Evolutionary conservation across 2,888 invertebrate species (phyloP), one percentile per base, ranked within the genome.

Genomic region (Macrophya alboannulata): DNA sequence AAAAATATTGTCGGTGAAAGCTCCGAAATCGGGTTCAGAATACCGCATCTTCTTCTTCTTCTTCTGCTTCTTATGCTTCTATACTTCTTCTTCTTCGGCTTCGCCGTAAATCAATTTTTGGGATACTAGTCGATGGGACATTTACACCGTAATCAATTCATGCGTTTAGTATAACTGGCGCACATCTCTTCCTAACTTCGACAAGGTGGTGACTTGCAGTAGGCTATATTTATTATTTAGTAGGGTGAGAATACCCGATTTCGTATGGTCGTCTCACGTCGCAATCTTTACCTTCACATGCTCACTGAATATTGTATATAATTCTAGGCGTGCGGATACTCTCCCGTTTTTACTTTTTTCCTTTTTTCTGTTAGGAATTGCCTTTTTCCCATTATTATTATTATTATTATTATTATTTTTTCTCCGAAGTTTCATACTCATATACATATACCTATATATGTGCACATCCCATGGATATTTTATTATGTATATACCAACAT

Each of bases 101-200:
- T 21, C 43, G 10, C n/a, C 77, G 31, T 77, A 55, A 77, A 77
- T 77, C 77, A 77, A 48, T 55, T 77, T 77, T 77, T n/a, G 77
- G 77, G 15, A 55, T 37, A n/a, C 51, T 5, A 77, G n/a, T 55
- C 77, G 77, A 77, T 77, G 25, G 77, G 77, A 51, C 77, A 55
- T 77, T 74, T 77, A 77, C 77, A 77, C 77, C 77, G 51, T 51
- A 55, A 77, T 77, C 77, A 77, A 77, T 77, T 77, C 77, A 37
- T 37, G n/a, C 77, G 51, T 45, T 43, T 55, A 37, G 77, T 77
- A 76, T 45, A 51, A n/a, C 74, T 55, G 55, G 8, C 31, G 4
- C 25, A 9, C 76, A 76, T 43, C 48, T n/a, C n/a, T 9, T 45
- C 71, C 51, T 48, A 45, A 9, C 51, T 51, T 45, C 74, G 21